Evolutionary conservation across 2,113 vertebrate genomes (phyloP), one percentile per base, ranked within the genome.

Genomic region (Morone chrysops): DNA sequence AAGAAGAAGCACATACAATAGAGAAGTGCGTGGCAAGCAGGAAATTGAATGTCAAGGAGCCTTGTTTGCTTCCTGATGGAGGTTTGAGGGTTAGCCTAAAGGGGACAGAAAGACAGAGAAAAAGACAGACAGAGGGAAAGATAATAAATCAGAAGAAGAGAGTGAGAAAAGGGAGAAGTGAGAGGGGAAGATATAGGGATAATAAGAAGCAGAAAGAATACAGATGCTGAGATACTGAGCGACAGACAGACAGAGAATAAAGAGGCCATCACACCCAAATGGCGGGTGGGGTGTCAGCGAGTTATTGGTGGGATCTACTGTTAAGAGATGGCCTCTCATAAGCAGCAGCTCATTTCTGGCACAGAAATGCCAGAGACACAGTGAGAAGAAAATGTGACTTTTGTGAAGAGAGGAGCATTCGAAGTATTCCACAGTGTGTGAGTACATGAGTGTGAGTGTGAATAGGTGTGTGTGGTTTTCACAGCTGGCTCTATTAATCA

Each of bases 21-120:
- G 92, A 92, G 92, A 93, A 93, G 79, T 90, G 90, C 79, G 68
- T 90, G 75, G 91, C 92, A 94, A 95, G 93, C 94, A 95, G 92
- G 93, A 95, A 94, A 95, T 94, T 94, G 94, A 95, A 95, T 95
- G 95, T 95, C 94, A 95, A 95, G 94, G 90, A 93, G 89, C 85
- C 93, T 94, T 94, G 94, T 95, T 95, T 93, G 92, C 81, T 93
- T 31, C 90, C 89, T 94, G 94, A 95, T 93, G 88, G 94, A 92
- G 93, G 91, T 93, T 90, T 90, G 86, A 89, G 93, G 89, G 89
- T 94, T 92, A 38, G 87, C 85, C 92, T 92, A 84, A 84, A 91
- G 89, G 85, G 81, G 90, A 89, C 79, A 76, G 84, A 78, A 80
- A 75, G 63, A 83, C 80, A 83, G 80, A 77, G 51, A 72, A 68